Conservation (phyloP, 2,797 vertebrate species). For the Todus mexicanus region DNA sequence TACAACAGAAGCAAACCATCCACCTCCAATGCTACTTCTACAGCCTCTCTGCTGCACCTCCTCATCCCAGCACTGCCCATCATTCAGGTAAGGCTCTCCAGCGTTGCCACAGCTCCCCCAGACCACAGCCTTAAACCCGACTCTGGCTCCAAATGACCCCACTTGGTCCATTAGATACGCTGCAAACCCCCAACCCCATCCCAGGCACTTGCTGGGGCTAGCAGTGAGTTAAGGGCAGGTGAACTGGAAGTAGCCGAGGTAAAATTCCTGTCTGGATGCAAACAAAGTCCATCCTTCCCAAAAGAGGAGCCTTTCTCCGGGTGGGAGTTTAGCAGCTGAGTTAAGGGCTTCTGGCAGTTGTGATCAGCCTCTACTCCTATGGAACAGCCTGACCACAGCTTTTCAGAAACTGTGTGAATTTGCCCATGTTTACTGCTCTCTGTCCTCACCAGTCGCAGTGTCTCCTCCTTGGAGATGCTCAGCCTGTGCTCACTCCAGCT, state of each 20-base stretch:
- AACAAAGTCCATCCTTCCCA: background rate
- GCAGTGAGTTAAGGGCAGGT: background rate
- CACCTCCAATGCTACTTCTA: background rate
- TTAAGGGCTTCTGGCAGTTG: slow-evolving; percentile 17
- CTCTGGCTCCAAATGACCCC: background rate
- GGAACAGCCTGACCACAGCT: background rate
- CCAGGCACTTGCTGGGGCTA: background rate
- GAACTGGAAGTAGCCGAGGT: background rate
- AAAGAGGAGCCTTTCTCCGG: background rate
- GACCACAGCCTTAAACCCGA: background rate
- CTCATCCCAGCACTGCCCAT: background rate
- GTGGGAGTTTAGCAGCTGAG: background rate
- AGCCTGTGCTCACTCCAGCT: background rate
- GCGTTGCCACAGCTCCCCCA: background rate
- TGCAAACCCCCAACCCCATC: background rate
- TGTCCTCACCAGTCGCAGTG: background rate
- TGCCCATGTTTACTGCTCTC: background rate
- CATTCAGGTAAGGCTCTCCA: background rate
- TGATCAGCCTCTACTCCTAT: background rate
- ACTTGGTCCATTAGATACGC: background rate
- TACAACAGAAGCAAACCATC: background rate
- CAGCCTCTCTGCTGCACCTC: background rate
- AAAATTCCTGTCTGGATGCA: slow-evolving; percentile 1
- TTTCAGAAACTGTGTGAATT: background rate
- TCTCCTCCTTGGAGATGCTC: background rate